Conservation (phyloP, 2,888 invertebrate species). For the Lordiphosa andalusiaca region DNA sequence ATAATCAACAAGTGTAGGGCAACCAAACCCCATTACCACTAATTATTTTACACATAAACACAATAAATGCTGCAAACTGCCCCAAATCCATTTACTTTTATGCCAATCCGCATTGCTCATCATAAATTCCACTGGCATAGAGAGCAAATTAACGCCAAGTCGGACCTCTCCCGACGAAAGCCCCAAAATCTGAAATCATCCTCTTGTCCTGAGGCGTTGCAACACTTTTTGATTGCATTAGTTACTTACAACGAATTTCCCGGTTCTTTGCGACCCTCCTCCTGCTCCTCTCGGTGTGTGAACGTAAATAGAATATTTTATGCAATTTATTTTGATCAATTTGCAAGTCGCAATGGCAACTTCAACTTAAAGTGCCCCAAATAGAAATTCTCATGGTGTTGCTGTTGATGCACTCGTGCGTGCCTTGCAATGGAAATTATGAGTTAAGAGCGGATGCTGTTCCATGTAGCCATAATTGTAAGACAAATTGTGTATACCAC, state of each 20-base stretch:
- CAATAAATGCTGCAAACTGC: slow-evolving; percentile 3
- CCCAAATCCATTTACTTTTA: slow-evolving; percentile 10
- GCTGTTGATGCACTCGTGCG: slow-evolving; percentile 64
- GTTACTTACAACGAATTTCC: slow-evolving; percentile 42
- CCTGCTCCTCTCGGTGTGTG: slow-evolving; percentile 18
- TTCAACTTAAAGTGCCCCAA: slow-evolving; percentile 30
- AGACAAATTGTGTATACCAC: no score
- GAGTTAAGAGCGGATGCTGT: no score
- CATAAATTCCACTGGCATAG: slow-evolving; percentile 58
- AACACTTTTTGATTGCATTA: slow-evolving; percentile 67
- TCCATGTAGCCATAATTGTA: no score
- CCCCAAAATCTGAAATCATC: not conserved
- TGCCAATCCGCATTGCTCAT: slow-evolving; percentile 50
- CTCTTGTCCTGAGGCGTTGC: slow-evolving; percentile 48
- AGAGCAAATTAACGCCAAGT: slow-evolving; percentile 42
- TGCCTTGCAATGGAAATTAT: slow-evolving; percentile 23
- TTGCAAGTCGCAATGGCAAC: slow-evolving; percentile 37
- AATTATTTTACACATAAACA: slow-evolving; percentile 26
- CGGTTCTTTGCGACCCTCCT: slow-evolving; percentile 1
- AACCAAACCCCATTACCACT: slow-evolving; percentile 16
- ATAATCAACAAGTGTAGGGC: slow-evolving; percentile 33
- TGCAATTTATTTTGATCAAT: slow-evolving; percentile 67
- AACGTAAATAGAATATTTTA: slow-evolving; percentile 71
- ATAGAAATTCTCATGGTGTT: slow-evolving; percentile 48
- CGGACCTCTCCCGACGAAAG: slow-evolving; percentile 23